Conservation (phyloP, 2,797 vertebrate genomes). For the Pangasius krempfi region DNA sequence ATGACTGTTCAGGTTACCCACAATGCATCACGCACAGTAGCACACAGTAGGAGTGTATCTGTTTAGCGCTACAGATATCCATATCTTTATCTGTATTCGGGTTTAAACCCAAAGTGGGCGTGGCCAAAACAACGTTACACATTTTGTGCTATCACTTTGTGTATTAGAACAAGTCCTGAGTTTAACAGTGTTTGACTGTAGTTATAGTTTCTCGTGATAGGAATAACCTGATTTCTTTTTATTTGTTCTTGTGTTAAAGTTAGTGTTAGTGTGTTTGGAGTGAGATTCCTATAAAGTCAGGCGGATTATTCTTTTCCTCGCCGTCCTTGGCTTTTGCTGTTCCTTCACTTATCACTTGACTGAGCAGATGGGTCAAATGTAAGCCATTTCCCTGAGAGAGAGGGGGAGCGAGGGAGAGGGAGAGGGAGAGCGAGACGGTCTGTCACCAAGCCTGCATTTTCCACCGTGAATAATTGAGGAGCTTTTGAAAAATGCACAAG, state of each 20-base stretch:
- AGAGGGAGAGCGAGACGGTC: slow-evolving; percentile 10
- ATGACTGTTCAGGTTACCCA: neutral
- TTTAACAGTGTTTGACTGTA: neutral
- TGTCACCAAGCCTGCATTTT: slow-evolving; percentile 62
- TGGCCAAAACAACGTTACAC: neutral
- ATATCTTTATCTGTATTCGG: neutral
- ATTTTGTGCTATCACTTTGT: neutral
- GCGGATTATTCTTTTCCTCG: neutral
- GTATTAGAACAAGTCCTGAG: neutral
- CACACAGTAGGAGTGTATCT: neutral
- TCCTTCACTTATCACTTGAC: slow-evolving; percentile 48
- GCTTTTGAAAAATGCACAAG: slow-evolving; percentile 72
- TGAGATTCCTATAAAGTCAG: slow-evolving; percentile 31
- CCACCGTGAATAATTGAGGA: slow-evolving; percentile 76
- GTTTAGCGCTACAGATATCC: neutral
- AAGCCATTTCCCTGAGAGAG: slow-evolving; percentile 35
- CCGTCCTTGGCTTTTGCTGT: slow-evolving; percentile 12
- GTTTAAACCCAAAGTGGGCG: neutral
- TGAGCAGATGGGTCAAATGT: slow-evolving; percentile 57
- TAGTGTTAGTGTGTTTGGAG: slow-evolving; percentile 23
- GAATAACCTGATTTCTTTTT: neutral
- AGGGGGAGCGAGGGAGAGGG: slow-evolving; percentile 30
- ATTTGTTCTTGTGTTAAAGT: neutral
- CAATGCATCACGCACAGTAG: neutral
- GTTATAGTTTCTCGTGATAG: neutral